phyloP scores from a whole-genome alignment of 2,113 vertebrate species.

The Plecotus auritus region DNA sequence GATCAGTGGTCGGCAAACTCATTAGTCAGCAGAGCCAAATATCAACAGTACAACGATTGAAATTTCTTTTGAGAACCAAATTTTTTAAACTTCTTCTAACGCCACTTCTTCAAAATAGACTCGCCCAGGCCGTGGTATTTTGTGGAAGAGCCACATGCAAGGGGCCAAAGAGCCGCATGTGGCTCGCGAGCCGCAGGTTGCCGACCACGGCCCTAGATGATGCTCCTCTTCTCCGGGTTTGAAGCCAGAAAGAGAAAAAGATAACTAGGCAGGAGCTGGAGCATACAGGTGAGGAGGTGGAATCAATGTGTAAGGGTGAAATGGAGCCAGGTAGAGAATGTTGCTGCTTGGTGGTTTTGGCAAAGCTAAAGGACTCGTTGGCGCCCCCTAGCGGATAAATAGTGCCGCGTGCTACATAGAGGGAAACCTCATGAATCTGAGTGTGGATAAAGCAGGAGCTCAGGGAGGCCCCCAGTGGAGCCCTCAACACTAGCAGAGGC shows the following conservation, averaged over 20 bases:
- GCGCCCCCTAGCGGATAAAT: background rate
- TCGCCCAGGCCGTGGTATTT: too few relatives aligned
- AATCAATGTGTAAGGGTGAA: background rate
- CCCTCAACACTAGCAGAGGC: background rate
- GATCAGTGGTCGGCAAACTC: too few relatives aligned
- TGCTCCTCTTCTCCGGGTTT: background rate
- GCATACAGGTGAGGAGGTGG: background rate
- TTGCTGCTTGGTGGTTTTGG: background rate
- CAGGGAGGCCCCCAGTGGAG: background rate
- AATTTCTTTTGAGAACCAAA: too few relatives aligned
- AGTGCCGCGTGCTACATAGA: fast-evolving
- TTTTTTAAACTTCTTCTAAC: too few relatives aligned
- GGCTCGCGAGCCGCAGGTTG: too few relatives aligned
- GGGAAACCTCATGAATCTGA: background rate
- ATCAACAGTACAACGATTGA: too few relatives aligned
- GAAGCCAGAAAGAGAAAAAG: background rate
- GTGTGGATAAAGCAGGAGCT: fast-evolving
- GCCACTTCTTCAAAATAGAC: too few relatives aligned
- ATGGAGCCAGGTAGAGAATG: background rate
- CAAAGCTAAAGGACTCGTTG: background rate
- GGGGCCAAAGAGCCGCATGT: too few relatives aligned
- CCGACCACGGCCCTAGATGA: background rate
- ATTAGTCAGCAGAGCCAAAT: too few relatives aligned
- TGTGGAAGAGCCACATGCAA: too few relatives aligned
- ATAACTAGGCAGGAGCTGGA: background rate